Evolutionary conservation across 2,888 invertebrate species (phyloP).

Genomic region (Glyphotaelius pellucidus): DNA sequence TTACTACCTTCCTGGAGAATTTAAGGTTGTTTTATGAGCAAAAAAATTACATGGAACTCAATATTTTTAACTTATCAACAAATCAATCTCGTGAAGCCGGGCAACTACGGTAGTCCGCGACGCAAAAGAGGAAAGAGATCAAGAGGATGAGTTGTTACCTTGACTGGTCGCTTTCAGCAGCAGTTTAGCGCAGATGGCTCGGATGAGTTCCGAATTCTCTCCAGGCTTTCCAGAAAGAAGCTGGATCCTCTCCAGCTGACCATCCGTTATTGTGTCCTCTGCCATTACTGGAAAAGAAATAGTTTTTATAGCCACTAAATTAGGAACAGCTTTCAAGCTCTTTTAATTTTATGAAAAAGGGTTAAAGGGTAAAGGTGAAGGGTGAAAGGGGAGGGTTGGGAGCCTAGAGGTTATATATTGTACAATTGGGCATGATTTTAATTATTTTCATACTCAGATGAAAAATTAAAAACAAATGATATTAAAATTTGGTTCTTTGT

Average conservation of each 20-base stretch:
- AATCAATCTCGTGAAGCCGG: not conserved
- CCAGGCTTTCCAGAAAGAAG: constrained; percentile 68
- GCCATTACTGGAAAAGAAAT: constrained; percentile 65
- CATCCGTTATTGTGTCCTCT: constrained; percentile 70
- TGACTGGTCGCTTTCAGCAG: constrained; percentile 71
- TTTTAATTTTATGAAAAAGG: too few relatives aligned
- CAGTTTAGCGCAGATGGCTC: constrained; percentile 70
- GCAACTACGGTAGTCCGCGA: not conserved
- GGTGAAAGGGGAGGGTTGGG: too few relatives aligned
- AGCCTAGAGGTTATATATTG: too few relatives aligned
- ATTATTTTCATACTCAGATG: too few relatives aligned
- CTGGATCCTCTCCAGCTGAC: constrained; percentile 70
- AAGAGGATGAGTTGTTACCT: constrained; percentile 68
- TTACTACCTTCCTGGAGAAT: too few relatives aligned
- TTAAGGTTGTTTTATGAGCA: too few relatives aligned
- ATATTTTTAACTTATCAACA: not conserved
- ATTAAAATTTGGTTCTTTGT: too few relatives aligned
- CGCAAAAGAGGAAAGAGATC: not conserved
- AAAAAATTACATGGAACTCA: too few relatives aligned
- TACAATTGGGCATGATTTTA: too few relatives aligned
- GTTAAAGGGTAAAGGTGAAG: too few relatives aligned
- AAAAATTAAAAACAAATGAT: too few relatives aligned
- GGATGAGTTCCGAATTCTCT: constrained; percentile 70
- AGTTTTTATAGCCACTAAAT: not conserved
- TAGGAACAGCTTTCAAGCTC: not conserved